Evolutionary conservation across 2,113 vertebrate genomes (phyloP), one percentile per base, ranked within the genome.

Genomic region (Sarotherodon lohbergeri): DNA sequence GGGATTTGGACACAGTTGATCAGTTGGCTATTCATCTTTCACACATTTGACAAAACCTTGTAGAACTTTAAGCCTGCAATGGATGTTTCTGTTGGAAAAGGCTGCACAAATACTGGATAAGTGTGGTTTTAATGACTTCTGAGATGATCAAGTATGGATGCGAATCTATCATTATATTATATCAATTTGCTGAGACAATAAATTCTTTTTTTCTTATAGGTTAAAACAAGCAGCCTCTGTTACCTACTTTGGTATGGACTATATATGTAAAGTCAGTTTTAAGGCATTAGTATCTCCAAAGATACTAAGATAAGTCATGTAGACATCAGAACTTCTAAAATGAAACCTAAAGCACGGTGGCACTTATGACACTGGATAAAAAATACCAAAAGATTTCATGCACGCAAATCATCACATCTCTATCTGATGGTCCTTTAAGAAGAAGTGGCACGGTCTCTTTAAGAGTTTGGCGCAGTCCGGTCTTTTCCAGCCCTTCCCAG

Each of bases 161-260:
- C 17, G 22, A 88, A 50, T 14, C 66, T 82, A 17, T 80, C 19
- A 24, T 22, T 56, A 36, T 14, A 76, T 22, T 3, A 11, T 66
- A 43, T 85, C 9, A 76, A 66, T 41, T 16, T 68, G 76, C 80
- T 41, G 61, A 46, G 14, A 85, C 43, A 24, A 89, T 41, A 17
- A 57, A 13, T 80, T 14, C 5, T 4, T 54, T 55, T 88, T 19
- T 34, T 82, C 2, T 27, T 83, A 61, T 14, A 88, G 9, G 24
- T 81, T 80, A 54, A 91, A 89, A 83, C 76, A 91, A 93, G 86
- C 89, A 95, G 82, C 86, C 91, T 86, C 85, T 93, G 76, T 92
- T 91, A 90, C 87, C 94, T 93, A 96, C 95, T 96, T 97, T 96
- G 96, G 96, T 96, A 93, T 92, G 88, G 84, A 89, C 82, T 88